Evolutionary conservation across 1,140 invertebrate species (phyloP), one percentile per base, ranked within the genome.

Genomic region (Aplysia californica): DNA sequence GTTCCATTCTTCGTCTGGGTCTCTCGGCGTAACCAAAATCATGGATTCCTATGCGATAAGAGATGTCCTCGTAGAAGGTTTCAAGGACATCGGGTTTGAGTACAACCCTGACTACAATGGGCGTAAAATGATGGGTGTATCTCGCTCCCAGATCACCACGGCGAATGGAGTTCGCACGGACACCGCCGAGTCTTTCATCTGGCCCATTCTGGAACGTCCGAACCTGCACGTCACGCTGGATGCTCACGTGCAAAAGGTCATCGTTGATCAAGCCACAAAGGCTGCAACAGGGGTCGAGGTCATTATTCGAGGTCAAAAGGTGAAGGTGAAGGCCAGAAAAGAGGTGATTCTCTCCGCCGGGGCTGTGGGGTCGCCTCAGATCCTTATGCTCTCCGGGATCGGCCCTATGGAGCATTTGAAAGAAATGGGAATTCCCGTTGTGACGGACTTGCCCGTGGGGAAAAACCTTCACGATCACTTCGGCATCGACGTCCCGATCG

Each of bases 351-450:
- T 97, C 18, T 82, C 84, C 0, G 95, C 93, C 0, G 97, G 97
- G 0, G 91, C 95, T 0, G 91, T 98, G 0, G 96, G 96, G 83
- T 95, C 95, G 0, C 94, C 97, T 0, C 96, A 98, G 79, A 82
- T 98, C 0, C 87, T 98, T 1, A 96, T 98, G 95, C 87, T 97
- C 0, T 96, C 95, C 0, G 97, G 96, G 0, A 92, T 97, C 1
- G 96, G 96, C 0, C 96, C 96, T 2, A 75, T 67, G 50, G 56
- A 75, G 21, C 79, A 80, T 23, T 66, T 83, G 0, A 26, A 73
- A 38, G 44, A n/a, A n/a, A n/a, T n/a, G n/a, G n/a, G n/a, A n/a
- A n/a, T n/a, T n/a, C n/a, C n/a, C n/a, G n/a, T n/a, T n/a, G n/a
- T n/a, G n/a, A n/a, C n/a, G n/a, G n/a, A n/a, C n/a, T n/a, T n/a